These are phyloP conservation scores for Orchesella flavescens DNA, from an alignment of 2,888 invertebrate genomes.

Conservation along the genomic window DNA sequence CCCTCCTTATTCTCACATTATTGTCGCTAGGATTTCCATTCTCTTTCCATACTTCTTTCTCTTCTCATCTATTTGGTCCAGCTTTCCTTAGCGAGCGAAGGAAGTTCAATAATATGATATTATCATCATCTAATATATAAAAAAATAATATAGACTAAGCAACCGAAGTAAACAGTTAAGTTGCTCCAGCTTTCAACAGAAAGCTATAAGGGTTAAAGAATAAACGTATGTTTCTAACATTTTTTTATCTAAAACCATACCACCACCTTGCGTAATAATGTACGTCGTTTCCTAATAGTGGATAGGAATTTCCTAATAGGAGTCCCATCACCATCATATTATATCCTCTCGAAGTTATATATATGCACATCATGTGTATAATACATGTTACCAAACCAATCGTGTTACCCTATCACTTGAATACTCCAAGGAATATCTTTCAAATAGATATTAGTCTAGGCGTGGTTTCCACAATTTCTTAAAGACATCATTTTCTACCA, in stretches of 20 bases:
- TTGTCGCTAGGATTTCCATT: conserved; percentile 30
- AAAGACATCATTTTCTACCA: neutral
- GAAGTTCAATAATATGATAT: too few relatives aligned
- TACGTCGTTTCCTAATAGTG: too few relatives aligned
- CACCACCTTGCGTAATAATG: too few relatives aligned
- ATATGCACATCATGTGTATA: neutral
- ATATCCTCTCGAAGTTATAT: neutral
- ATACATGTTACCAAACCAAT: neutral
- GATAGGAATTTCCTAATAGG: too few relatives aligned
- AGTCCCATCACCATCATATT: neutral
- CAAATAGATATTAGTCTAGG: conserved; percentile 19
- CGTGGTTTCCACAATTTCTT: conserved; percentile 27
- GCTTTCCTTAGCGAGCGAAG: neutral
- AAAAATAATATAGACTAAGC: too few relatives aligned
- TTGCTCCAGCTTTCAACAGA: too few relatives aligned
- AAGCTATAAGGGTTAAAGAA: too few relatives aligned
- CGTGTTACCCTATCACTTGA: neutral
- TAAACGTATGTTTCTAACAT: too few relatives aligned
- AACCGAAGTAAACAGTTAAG: too few relatives aligned
- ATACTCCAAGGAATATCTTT: conserved; percentile 12
- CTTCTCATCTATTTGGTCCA: neutral
- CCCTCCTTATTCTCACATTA: conserved; percentile 18
- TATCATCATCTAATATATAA: too few relatives aligned
- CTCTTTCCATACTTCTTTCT: neutral
- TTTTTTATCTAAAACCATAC: too few relatives aligned